phyloP scores from a whole-genome alignment of 2,888 invertebrate genomes.

The Pheosia gnoma region DNA sequence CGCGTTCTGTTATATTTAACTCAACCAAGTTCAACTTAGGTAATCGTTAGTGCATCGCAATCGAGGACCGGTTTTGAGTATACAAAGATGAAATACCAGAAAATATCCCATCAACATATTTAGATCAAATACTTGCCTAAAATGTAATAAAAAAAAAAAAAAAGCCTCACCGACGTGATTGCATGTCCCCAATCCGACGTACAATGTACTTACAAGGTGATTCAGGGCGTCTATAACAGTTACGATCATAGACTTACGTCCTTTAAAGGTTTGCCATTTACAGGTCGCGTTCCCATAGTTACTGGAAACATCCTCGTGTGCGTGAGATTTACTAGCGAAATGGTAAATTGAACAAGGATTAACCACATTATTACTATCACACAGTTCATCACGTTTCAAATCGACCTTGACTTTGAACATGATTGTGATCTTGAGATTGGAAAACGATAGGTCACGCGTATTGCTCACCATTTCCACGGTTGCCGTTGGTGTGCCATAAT shows the following conservation, averaged over 20 bases:
- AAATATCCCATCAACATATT: slow-evolving; percentile 4
- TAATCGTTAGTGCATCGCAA: not conserved
- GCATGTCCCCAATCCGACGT: slow-evolving; percentile 20
- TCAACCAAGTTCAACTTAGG: not conserved
- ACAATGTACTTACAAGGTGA: slow-evolving; percentile 47
- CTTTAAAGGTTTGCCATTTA: slow-evolving; percentile 34
- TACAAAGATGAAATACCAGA: slow-evolving; percentile 7
- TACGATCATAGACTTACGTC: slow-evolving; percentile 49
- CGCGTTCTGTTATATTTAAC: not conserved
- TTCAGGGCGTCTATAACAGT: slow-evolving; percentile 58
- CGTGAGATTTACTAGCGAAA: slow-evolving; percentile 16
- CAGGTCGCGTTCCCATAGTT: slow-evolving; percentile 18
- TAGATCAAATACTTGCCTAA: no score
- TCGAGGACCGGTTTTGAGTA: slow-evolving; percentile 8
- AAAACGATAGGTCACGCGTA: slow-evolving; percentile 67
- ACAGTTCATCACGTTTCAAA: slow-evolving; percentile 34
- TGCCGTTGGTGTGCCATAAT: slow-evolving; percentile 59
- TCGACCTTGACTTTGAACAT: slow-evolving; percentile 65
- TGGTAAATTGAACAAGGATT: slow-evolving; percentile 2
- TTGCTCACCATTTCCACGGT: slow-evolving; percentile 57
- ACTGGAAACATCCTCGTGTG: slow-evolving; percentile 19
- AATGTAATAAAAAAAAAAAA: no score
- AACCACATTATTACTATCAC: slow-evolving; percentile 28
- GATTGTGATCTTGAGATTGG: slow-evolving; percentile 51
- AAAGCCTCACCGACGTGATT: slow-evolving; percentile 11